Evolutionary conservation across 1,140 invertebrate genomes (phyloP), one percentile per base, ranked within the genome.

Genomic region (Platorchestia sp.): DNA sequence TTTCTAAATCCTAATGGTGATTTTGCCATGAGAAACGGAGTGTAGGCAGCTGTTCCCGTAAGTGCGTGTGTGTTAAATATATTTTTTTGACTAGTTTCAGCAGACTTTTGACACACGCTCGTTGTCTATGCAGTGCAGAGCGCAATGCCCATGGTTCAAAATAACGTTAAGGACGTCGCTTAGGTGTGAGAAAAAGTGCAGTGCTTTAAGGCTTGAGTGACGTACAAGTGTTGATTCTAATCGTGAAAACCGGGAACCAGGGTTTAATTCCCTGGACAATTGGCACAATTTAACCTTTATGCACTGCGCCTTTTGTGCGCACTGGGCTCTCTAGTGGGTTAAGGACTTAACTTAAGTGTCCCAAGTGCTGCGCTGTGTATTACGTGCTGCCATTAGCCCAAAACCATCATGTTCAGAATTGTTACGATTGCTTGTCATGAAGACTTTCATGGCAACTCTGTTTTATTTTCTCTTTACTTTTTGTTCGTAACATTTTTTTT

Each of bases 121-220:
- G 41, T 89, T 14, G 87, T 89, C 91, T 93, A 93, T 93, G 91
- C 91, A 93, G 91, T 45, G 91, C 91, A 44, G 91, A 93, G 91
- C 91, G 91, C 91, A 45, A 93, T 93, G 91, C 91, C 91, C n/a
- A 93, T 45, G 91, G 91, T 93, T 93, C 91, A 93, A 93, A 93
- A 44, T 93, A 93, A 45, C 19, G 36, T 93, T 93, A 89, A 89
- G 87, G 87, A 89, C 43, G 87, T 19, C 27, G 87, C 41, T 89
- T 43, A 75, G 59, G 59, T 75, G 59, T 75, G 14, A 75, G 14
- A 75, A 75, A 75, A 75, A 75, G 59, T 75, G 59, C 27, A 75
- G 59, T 75, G 59, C 59, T 75, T 1, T 75, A 27, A 75, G 59
- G 59, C 59, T 75, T 3, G 59, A 75, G 14, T 75, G 14, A 19